These are phyloP conservation scores for Heteropelma amictum DNA, from an alignment of 2,888 invertebrate genomes.

Conservation along the genomic window DNA sequence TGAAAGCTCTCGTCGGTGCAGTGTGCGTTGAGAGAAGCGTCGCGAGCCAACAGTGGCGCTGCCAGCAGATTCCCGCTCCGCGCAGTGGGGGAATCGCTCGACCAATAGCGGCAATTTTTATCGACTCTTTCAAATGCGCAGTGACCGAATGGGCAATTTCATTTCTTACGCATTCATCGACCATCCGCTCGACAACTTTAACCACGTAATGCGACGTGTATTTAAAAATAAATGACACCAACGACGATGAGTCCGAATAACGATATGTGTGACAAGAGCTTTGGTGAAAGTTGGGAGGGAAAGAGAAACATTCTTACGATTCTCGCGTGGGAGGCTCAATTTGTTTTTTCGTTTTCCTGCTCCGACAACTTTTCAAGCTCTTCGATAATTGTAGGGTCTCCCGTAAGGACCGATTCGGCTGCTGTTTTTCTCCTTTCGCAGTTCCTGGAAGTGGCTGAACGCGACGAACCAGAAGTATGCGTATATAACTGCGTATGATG, in stretches of 20 bases:
- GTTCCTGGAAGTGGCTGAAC: conserved; percentile 88
- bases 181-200: too few relatives aligned
- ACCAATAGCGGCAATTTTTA: background rate
- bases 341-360: background rate
- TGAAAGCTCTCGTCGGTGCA: background rate
- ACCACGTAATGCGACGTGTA: background rate
- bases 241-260: background rate
- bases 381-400: conserved; percentile 73
- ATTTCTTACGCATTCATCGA: background rate
- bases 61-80: background rate
- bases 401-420: conserved; percentile 74
- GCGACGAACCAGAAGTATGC: conserved; percentile 91
- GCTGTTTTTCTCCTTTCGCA: conserved; percentile 77
- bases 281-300: conserved; percentile 5
- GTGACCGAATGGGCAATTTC: background rate
- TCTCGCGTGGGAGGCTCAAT: background rate
- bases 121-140: background rate
- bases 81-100: background rate
- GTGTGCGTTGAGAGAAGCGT: too few relatives aligned
- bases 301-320: conserved; percentile 2
- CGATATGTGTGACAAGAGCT: background rate
- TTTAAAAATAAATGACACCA: background rate
- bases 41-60: too few relatives aligned
- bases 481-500: conserved; percentile 83
- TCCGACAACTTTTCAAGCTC: conserved; percentile 63